Base-by-base conservation (phyloP, 2,797 vertebrate species). In the Leptodactylus fallax region DNA sequence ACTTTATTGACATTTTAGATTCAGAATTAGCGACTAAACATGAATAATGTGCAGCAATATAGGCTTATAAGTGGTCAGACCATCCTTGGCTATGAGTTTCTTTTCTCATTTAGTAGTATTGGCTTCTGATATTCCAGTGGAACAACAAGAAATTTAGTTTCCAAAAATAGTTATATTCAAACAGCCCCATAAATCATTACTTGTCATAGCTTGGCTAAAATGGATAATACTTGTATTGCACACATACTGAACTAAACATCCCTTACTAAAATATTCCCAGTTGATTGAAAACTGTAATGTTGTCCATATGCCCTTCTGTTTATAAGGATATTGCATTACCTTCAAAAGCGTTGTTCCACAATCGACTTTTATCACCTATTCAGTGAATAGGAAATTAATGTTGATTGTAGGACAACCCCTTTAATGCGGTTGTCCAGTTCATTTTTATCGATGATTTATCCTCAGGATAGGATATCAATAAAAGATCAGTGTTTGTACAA, bases 71-170 rank as follows among this genome's bases (percentile, higher is more conserved):
- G 8, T 49, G 36, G 36, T 49, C 49, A 19, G 71, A n/a, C 71
- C 71, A 74, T 21, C 3, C 45, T 49, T 74, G 36, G 71, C 71
- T 47, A 8, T 19, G 12, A 45, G 36, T 45, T 45, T 6, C 16
- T 49, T 74, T 74, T 74, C 45, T 74, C 36, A 74, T 47, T 49
- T 36, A 17, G 69, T 72, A 72, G 47, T 74, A 11, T 49, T 74
- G 71, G 45, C 71, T 74, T 16, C 19, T 74, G 45, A 49, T 9
- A 74, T 49, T 49, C 8, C 17, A 49, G 36, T 49, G 36, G 36
- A 74, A 45, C 69, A 71, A 71, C 3, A 71, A 71, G 45, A 17
- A 71, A 1, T 19, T 60, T 45, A 1, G 0, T 17, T 49, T 9
- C 16, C 36, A 47, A 74, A 74, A 47, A 74, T 72, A 49, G 49